These are phyloP conservation scores for Hexactinellida sp. DNA, from an alignment of 37 sponge, comb jelly and placozoan species.

Conservation along the genomic window DNA sequence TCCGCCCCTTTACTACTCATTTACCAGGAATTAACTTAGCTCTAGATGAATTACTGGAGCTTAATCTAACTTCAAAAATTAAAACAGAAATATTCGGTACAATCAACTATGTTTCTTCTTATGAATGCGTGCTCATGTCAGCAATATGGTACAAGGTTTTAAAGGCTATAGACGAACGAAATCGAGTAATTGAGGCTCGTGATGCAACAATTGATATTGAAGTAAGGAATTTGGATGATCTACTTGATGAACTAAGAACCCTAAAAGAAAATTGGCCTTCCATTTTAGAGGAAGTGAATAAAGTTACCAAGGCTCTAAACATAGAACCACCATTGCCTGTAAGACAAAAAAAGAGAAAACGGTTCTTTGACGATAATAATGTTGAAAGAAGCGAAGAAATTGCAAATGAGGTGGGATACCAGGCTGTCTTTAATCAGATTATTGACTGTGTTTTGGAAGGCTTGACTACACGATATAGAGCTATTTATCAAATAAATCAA, in stretches of 20 bases:
- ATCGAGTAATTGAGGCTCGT: conserved; percentile 8
- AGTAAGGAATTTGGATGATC: conserved; percentile 13
- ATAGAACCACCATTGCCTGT: not conserved
- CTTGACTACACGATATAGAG: too few relatives aligned
- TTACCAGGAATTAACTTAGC: not conserved
- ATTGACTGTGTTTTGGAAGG: too few relatives aligned
- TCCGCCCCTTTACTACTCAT: conserved; percentile 16
- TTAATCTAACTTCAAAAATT: conserved; percentile 9
- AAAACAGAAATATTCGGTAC: conserved; percentile 14
- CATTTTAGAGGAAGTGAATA: conserved; percentile 4
- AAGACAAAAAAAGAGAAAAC: not conserved
- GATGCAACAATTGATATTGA: conserved; percentile 15
- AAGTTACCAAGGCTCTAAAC: not conserved
- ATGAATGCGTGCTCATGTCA: conserved; percentile 14
- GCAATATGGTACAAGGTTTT: conserved; percentile 9
- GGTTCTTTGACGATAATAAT: conserved; percentile 10
- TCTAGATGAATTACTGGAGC: not conserved
- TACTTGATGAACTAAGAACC: conserved; percentile 14
- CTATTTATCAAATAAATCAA: too few relatives aligned
- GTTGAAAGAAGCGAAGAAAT: not conserved
- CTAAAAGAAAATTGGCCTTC: conserved; percentile 15
- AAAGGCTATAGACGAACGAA: conserved; percentile 10
- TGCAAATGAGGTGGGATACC: not conserved
- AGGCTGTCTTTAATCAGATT: conserved; percentile 1
- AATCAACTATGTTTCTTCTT: conserved; percentile 8